Base-by-base conservation (phyloP, 2,888 invertebrate genomes). In the Camptogramma bilineatum region DNA sequence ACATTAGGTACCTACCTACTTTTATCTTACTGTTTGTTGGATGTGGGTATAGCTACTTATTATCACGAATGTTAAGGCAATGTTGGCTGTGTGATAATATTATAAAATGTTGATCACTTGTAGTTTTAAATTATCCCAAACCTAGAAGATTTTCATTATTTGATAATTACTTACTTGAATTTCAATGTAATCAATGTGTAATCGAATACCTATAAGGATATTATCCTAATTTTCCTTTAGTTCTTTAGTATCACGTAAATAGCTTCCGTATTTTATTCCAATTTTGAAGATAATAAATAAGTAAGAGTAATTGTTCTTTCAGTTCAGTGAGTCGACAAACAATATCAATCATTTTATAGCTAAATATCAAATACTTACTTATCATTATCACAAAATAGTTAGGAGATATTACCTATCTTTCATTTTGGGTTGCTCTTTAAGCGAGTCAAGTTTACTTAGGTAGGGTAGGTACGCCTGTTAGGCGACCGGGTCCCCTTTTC, bases 281-380 rank as follows among this genome's bases (percentile, higher is more conserved):
- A 44, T 44, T 44, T 44, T 8, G 44, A 13, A 10, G 13, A 39
- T 13, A 39, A 9, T 44, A 44, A 39, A 44, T 44, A 17, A 8
- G 16, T 16, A 42, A 42, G 44, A 44, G 44, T 5, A n/a, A n/a
- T n/a, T n/a, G n/a, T n/a, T n/a, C 10, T 18, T 62, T 66, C 66
- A 51, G 64, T 60, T 69, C 68, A 68, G 21, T 63, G 65, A 68
- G 39, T 51, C 57, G 52, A 13, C 58, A 69, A 58, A 65, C 47
- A 64, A 62, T 51, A 51, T 67, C 52, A 7, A 18, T 47, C 46
- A 47, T 10, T 47, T 10, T 21, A 5, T 21, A 48, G n/a, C 19
- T 18, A 39, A 39, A 39, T 39, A 39, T 13, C 10, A 39, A 39
- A 39, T 39, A n/a, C n/a, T n/a, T n/a, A n/a, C n/a, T n/a, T n/a